phyloP scores from a whole-genome alignment of 2,888 invertebrate species.

The Matsumyia berberina region DNA sequence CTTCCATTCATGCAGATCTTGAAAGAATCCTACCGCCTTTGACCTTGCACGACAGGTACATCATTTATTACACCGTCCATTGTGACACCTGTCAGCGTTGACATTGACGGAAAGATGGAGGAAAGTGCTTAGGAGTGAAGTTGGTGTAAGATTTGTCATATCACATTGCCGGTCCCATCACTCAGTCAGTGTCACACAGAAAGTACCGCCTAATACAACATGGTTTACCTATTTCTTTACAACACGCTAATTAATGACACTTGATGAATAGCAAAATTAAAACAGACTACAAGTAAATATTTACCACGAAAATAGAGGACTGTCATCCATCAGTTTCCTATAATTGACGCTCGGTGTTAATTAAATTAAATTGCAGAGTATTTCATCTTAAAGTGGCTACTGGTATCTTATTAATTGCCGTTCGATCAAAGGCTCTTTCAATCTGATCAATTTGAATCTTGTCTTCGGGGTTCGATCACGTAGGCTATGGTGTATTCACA shows the following conservation, averaged over 20 bases:
- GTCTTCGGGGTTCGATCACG: conserved; percentile 28
- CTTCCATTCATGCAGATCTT: conserved; percentile 23
- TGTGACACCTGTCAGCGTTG: conserved; percentile 40
- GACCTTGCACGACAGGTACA: conserved; percentile 4
- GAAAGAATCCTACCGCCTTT: conserved; percentile 42
- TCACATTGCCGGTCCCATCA: conserved; percentile 5
- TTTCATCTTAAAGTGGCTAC: conserved; percentile 2
- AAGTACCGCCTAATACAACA: conserved; percentile 10
- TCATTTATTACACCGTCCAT: conserved; percentile 13
- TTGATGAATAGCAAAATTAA: conserved; percentile 12
- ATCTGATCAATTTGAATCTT: background rate
- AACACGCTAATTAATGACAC: conserved; percentile 21
- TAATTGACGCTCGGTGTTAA: conserved; percentile 20
- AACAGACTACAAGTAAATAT: conserved; percentile 16
- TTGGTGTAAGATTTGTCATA: conserved; percentile 20
- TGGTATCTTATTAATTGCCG: background rate
- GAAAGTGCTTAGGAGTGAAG: background rate
- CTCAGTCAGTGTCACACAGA: conserved; percentile 19
- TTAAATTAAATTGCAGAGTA: conserved; percentile 25
- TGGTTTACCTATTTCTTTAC: conserved; percentile 17
- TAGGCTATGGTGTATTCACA: conserved; percentile 41
- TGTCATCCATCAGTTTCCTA: conserved; percentile 16
- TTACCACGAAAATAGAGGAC: background rate
- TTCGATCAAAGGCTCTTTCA: conserved; percentile 10
- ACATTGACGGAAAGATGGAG: background rate